Evolutionary conservation across 2,113 vertebrate genomes (phyloP).

Genomic region (Gymnogyps californianus): DNA sequence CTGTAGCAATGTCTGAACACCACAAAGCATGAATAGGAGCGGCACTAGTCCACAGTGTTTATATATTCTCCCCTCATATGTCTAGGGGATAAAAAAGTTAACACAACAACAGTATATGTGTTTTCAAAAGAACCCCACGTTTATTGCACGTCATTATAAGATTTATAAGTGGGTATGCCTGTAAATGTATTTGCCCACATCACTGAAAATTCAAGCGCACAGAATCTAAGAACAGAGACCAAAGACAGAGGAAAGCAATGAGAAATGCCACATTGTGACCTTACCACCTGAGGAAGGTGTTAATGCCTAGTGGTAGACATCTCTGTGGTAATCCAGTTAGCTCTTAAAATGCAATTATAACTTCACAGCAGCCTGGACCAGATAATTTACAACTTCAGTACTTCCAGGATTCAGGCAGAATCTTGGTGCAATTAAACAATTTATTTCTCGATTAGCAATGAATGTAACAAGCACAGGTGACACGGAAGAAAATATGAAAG

Average conservation of each 20-base stretch:
- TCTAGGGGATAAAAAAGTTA: neutral
- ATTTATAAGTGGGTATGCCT: neutral
- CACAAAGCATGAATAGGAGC: neutral
- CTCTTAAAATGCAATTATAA: slow-evolving; percentile 60
- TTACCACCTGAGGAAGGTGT: slow-evolving; percentile 1
- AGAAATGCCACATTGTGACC: neutral
- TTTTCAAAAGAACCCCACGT: neutral
- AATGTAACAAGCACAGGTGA: neutral
- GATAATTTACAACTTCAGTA: slow-evolving; percentile 33
- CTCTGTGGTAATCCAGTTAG: slow-evolving; percentile 44
- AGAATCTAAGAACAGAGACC: neutral
- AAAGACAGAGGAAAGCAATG: neutral
- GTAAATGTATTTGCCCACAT: neutral
- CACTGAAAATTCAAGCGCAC: neutral
- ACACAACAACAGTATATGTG: neutral
- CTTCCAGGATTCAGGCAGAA: neutral
- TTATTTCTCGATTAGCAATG: neutral
- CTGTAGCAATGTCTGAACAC: neutral
- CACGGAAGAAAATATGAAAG: neutral
- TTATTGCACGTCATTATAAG: neutral
- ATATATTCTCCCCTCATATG: neutral
- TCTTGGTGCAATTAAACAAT: neutral
- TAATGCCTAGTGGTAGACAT: neutral
- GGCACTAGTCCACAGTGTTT: neutral
- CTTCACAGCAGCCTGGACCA: slow-evolving; percentile 21